These are phyloP conservation scores for Metalampra italica DNA, from an alignment of 2,888 invertebrate genomes.

Conservation along the genomic window DNA sequence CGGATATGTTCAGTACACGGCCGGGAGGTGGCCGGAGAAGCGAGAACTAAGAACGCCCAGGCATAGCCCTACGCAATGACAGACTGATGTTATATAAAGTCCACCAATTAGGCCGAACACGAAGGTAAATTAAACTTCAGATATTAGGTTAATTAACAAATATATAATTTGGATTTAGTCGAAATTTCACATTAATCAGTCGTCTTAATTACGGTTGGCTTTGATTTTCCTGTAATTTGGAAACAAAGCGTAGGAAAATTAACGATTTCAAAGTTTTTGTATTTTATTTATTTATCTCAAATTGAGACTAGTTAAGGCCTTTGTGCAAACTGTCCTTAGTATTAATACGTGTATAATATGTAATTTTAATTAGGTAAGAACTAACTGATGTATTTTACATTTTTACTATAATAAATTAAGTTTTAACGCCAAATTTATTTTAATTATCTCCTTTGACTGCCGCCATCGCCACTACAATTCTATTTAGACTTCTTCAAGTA, in stretches of 20 bases:
- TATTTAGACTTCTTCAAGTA: too few species aligned
- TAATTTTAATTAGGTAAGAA: constrained; percentile 9
- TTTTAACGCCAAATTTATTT: constrained; percentile 9
- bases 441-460: constrained; percentile 1
- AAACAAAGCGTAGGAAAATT: too few species aligned
- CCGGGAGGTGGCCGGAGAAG: constrained; percentile 81
- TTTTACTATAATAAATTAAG: constrained; percentile 11
- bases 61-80: constrained; percentile 66
- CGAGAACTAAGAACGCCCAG: constrained; percentile 77
- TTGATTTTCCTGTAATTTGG: too few species aligned
- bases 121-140: too few species aligned
- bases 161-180: not conserved
- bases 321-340: too few species aligned
- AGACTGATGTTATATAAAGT: constrained; percentile 12
- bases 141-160: too few species aligned
- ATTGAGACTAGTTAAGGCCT: too few species aligned
- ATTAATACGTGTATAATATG: not conserved
- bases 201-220: too few species aligned
- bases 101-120: not conserved
- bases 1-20: constrained; percentile 85
- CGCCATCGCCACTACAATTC: not conserved
- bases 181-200: too few species aligned
- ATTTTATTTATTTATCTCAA: too few species aligned
- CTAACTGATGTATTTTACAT: constrained; percentile 11
- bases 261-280: too few species aligned